Evolutionary conservation across 2,797 vertebrate genomes (phyloP), one percentile per base, ranked within the genome.

Genomic region (Labroides dimidiatus): DNA sequence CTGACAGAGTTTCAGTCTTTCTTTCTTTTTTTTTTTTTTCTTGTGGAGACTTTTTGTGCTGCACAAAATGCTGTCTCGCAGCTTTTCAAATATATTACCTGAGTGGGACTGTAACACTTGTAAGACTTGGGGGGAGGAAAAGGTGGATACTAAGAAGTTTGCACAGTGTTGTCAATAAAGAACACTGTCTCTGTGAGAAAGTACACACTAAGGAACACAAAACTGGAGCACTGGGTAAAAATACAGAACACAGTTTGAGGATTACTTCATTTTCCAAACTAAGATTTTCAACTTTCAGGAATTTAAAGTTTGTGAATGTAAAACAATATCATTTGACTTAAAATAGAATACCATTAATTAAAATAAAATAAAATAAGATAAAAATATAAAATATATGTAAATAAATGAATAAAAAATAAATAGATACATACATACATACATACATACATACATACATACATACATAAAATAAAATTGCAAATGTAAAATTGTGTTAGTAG

Each of bases 61-160:
- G 16, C 30, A 42, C 51, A 15, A 57, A 56, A 47, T 12, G n/a
- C n/a, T 42, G 17, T 65, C 30, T 54, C 7, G 43, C 19, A 55
- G 17, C 6, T 44, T 41, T 52, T 52, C 23, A 42, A 41, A 15
- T 51, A 23, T 51, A n/a, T 44, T 17, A 61, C 39, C 16, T 16
- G 37, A 23, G 42, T 27, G 15, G 2, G 50, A 68, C 11, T n/a
- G 4, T 16, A 24, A 51, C 52, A 33, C 5, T 6, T 23, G 4
- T 10, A 42, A 27, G 14, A 19, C 16, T 49, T 58, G n/a, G 19
- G 15, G 15, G 9, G 17, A n/a, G 17, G 12, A 36, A 33, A 17
- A 23, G 48, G 6, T 1, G 19, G 20, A 11, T 27, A 21, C 17
- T 41, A 17, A 23, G 33, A n/a, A 36, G 8, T 20, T 44, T 3